Conservation (phyloP, 2,888 invertebrate genomes). For the Xestia ashworthii region DNA sequence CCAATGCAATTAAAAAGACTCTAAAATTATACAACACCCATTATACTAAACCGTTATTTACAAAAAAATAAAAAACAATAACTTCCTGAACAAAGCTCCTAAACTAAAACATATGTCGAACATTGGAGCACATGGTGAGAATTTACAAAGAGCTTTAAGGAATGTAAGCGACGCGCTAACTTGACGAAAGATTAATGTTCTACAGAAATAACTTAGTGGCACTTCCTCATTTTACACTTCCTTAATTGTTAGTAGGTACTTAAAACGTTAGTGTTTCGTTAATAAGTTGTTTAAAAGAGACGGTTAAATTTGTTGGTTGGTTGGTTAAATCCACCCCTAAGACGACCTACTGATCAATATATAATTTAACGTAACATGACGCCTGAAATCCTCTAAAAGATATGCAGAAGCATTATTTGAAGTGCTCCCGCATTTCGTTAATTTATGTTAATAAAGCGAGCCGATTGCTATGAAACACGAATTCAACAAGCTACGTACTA, state of each 20-base stretch:
- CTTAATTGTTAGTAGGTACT: conserved; percentile 40
- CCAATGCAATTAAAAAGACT: not conserved
- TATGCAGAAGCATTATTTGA: no score
- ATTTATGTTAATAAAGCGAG: no score
- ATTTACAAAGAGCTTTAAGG: conserved; percentile 42
- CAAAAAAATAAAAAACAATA: conserved; percentile 35
- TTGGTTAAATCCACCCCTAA: no score
- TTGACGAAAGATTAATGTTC: conserved; percentile 67
- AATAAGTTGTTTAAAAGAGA: no score
- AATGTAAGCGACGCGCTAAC: conserved; percentile 41
- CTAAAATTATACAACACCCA: not conserved
- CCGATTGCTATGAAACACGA: no score
- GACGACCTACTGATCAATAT: no score
- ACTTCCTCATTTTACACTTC: conserved; percentile 67
- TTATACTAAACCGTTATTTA: not conserved
- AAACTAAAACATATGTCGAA: conserved; percentile 50
- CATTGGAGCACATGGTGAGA: conserved; percentile 54
- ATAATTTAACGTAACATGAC: no score
- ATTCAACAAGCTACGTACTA: no score
- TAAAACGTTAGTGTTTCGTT: not conserved
- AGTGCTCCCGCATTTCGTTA: no score
- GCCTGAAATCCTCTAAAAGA: no score
- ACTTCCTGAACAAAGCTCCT: conserved; percentile 24
- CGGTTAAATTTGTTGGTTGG: no score
- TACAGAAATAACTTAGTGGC: conserved; percentile 59